Evolutionary conservation across 1,140 invertebrate species (phyloP).

Genomic region (Apolygus lucorum): DNA sequence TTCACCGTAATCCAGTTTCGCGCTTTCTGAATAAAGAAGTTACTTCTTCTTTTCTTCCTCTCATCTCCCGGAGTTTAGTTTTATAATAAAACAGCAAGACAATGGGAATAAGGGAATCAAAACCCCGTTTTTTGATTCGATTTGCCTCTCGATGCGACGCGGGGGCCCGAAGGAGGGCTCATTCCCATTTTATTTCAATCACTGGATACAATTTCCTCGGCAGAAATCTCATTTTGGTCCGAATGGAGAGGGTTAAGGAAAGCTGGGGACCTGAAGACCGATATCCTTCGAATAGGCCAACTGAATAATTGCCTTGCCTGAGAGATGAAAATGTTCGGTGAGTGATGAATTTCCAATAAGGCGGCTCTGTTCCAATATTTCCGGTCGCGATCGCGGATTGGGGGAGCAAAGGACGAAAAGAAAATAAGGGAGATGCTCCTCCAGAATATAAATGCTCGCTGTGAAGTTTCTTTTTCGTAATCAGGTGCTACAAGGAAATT

Average conservation of each 20-base stretch:
- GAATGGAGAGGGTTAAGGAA: no score
- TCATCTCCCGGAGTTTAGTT: not conserved
- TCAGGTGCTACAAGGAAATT: conserved; percentile 20
- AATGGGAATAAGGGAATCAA: not conserved
- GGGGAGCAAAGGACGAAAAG: not conserved
- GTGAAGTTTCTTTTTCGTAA: conserved; percentile 14
- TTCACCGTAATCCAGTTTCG: not conserved
- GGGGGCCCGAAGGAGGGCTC: not conserved
- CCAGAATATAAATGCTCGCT: conserved; percentile 12
- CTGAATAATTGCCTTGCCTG: not conserved
- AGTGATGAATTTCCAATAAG: conserved; percentile 15
- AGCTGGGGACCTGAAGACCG: not conserved
- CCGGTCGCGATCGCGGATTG: not conserved
- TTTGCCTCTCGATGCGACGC: no score
- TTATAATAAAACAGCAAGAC: not conserved
- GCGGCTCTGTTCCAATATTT: not conserved
- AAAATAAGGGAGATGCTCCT: not conserved
- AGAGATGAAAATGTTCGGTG: not conserved
- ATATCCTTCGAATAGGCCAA: not conserved
- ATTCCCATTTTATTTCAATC: not conserved
- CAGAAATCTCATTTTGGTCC: not conserved
- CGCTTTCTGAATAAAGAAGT: not conserved
- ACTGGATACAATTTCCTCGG: not conserved
- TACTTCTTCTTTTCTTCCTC: not conserved
- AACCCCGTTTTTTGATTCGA: not conserved